Evolutionary conservation across 2,797 vertebrate genomes (phyloP).

Genomic region (Tenualosa ilisha): DNA sequence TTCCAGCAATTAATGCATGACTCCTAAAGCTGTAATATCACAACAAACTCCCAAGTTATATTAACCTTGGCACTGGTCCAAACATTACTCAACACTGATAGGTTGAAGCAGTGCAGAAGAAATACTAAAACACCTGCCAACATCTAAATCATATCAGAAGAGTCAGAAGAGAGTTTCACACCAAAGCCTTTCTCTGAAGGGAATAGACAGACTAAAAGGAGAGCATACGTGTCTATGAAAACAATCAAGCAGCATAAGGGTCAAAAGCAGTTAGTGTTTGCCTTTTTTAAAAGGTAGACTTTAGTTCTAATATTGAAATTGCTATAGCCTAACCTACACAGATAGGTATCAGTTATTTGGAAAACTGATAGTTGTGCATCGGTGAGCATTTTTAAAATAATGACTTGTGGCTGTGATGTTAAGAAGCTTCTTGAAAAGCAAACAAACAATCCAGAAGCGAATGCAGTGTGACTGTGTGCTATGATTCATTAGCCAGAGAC

Average conservation of each 20-base stretch:
- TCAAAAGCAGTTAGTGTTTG: neutral
- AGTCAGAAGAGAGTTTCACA: neutral
- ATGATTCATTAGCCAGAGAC: neutral
- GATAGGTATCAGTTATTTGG: neutral
- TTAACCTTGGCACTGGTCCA: too few species aligned
- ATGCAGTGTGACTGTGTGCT: neutral
- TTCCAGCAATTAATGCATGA: too few species aligned
- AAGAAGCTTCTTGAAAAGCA: neutral
- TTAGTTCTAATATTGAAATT: neutral
- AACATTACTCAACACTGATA: neutral
- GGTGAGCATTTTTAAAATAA: neutral
- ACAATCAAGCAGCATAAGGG: neutral
- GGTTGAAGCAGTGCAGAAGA: neutral
- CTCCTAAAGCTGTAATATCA: too few species aligned
- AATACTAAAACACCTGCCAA: slow-evolving; percentile 1
- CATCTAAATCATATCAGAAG: neutral
- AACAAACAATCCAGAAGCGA: neutral
- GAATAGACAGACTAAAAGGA: neutral
- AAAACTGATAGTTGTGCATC: neutral
- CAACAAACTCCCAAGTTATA: too few species aligned
- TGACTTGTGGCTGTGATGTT: neutral
- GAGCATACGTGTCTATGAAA: neutral
- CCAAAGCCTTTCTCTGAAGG: neutral
- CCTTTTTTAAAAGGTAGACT: neutral
- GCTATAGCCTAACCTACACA: neutral